Conservation (phyloP, 2,888 invertebrate genomes). For the Fragum fragum region DNA sequence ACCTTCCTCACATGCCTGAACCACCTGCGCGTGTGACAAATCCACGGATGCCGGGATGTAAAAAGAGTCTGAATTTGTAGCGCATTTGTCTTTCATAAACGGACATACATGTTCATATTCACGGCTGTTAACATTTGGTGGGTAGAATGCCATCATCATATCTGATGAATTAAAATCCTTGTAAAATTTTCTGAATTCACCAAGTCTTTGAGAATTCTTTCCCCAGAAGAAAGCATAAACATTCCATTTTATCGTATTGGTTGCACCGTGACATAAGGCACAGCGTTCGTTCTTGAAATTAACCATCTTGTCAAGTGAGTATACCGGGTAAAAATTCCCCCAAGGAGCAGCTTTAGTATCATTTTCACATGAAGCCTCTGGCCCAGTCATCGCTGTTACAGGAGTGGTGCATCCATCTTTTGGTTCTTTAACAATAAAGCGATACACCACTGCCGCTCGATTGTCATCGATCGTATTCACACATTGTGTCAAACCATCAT, state of each 20-base stretch:
- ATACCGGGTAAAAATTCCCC: not conserved
- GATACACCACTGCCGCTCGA: not conserved
- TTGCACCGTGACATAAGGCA: not conserved
- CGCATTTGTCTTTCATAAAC: not conserved
- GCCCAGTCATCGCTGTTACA: not conserved
- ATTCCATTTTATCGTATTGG: not conserved
- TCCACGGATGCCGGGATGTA: not conserved
- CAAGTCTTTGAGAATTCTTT: not conserved
- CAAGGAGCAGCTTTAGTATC: not conserved
- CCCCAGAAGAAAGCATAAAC: not conserved
- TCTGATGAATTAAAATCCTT: not conserved
- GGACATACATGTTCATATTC: not conserved
- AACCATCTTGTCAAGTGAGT: not conserved
- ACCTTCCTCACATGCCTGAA: slow-evolving; percentile 8
- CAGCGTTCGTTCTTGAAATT: not conserved
- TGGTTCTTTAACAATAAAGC: not conserved
- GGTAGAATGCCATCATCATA: not conserved
- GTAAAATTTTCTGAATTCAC: not conserved
- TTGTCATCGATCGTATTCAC: not conserved
- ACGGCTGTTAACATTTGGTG: not conserved
- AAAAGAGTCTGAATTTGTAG: not conserved
- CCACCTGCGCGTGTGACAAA: not conserved
- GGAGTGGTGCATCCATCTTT: not conserved
- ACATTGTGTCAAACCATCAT: not conserved
- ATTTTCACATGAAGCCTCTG: not conserved